Base-by-base conservation (phyloP, 2,113 vertebrate genomes). In the Empidonax alnorum region DNA sequence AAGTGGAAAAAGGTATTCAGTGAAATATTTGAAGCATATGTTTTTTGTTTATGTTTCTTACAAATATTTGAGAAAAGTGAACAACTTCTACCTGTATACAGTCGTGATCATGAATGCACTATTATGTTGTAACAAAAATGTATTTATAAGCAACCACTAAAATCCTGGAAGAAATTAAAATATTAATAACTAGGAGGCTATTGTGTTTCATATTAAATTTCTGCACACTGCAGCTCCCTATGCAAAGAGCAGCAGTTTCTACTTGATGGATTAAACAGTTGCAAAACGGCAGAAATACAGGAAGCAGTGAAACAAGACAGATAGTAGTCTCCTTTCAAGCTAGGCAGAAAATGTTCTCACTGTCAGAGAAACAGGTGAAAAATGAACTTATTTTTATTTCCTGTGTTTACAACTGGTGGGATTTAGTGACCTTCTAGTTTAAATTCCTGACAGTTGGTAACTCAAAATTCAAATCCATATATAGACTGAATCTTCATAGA, bases 21-120 rank as follows among this genome's bases (percentile, higher is more conserved):
- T 81, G 61, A 94, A 97, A 98, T 97, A 98, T 98, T 97, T 98
- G 97, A 98, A 98, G 98, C 97, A 98, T 96, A 97, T 97, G 97
- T 20, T 10, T 97, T 98, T 98, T 98, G 97, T 98, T 98, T 98
- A 97, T 97, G 92, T 97, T 97, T 97, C 97, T 97, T 97, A 95
- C 95, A 98, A 97, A 97, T 97, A 94, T 96, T 97, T 98, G 86
- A 97, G 95, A 94, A 97, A 97, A 96, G 82, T 82, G 97, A 97
- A 97, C 88, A 97, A 97, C 96, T 97, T 83, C 82, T 98, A 98
- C 98, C 97, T 98, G 96, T 98, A 97, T 95, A 98, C 97, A 98
- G 79, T 96, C 53, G 2, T 97, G 94, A 96, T 85, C 87, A 97
- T 98, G 98, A 98, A 98, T 98, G 93, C 92, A 94, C 96, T 98